Conservation (phyloP, 1,140 invertebrate species). For the Cydia splendana region DNA sequence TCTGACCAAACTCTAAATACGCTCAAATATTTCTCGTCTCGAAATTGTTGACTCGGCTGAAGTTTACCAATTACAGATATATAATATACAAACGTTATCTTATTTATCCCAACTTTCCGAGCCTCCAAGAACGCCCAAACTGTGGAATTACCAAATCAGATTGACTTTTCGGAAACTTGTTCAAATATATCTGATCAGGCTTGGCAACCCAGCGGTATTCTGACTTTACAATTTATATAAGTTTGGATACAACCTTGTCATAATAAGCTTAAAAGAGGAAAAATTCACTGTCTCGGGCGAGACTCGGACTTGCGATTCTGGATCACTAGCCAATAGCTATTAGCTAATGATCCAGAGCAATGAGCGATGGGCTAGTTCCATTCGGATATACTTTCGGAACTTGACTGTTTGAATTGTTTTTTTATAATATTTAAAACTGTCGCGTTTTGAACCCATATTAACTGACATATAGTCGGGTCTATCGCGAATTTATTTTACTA, state of each 20-base stretch:
- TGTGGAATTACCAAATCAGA: conserved; percentile 26
- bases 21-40: conserved; percentile 7
- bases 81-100: background rate
- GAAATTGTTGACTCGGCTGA: conserved; percentile 4
- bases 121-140: conserved; percentile 5
- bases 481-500: too few species aligned
- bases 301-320: too few species aligned
- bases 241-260: background rate
- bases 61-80: conserved; percentile 26
- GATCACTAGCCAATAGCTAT: too few species aligned
- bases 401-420: too few species aligned
- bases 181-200: conserved; percentile 1
- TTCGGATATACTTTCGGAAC: too few species aligned
- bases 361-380: too few species aligned
- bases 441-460: too few species aligned
- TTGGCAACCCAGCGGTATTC: background rate
- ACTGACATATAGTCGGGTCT: too few species aligned
- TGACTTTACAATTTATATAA: background rate
- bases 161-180: conserved; percentile 3
- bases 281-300: too few species aligned
- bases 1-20: conserved; percentile 16
- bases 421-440: too few species aligned
- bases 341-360: too few species aligned
- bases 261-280: too few species aligned
- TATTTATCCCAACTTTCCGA: conserved; percentile 19